Evolutionary conservation across 2,797 vertebrate species (phyloP).

Genomic region (Galagoides demidoff): DNA sequence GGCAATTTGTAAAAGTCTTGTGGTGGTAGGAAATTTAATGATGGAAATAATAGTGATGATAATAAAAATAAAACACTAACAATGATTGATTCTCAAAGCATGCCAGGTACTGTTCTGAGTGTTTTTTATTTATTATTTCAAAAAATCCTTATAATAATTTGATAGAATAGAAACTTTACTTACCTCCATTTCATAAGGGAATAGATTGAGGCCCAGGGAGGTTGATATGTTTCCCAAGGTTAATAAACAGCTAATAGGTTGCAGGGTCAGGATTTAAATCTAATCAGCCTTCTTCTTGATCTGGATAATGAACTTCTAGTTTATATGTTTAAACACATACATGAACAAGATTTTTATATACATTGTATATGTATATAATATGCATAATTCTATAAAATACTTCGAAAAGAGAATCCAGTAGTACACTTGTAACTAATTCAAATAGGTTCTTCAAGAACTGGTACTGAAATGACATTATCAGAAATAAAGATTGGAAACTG

Average conservation of each 20-base stretch:
- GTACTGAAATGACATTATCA: conserved; percentile 15
- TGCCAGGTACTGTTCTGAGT: background rate
- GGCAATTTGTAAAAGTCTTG: background rate
- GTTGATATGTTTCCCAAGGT: background rate
- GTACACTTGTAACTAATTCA: background rate
- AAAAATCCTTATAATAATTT: background rate
- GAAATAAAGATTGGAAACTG: background rate
- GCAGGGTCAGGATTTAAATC: background rate
- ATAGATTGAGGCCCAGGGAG: background rate
- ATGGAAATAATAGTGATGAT: conserved; percentile 50
- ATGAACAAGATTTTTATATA: background rate
- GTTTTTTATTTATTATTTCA: background rate
- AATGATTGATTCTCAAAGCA: background rate
- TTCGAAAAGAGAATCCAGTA: background rate
- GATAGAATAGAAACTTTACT: background rate
- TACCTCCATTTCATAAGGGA: background rate
- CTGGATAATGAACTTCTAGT: background rate
- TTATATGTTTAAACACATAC: background rate
- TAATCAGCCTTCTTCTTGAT: background rate
- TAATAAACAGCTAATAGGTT: background rate
- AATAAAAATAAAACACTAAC: background rate
- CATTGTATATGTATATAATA: background rate
- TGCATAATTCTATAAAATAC: background rate
- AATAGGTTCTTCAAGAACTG: background rate
- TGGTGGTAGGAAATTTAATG: conserved; percentile 12